Evolutionary conservation across 2,888 invertebrate genomes (phyloP), one percentile per base, ranked within the genome.

Genomic region (Sesamia inferens): DNA sequence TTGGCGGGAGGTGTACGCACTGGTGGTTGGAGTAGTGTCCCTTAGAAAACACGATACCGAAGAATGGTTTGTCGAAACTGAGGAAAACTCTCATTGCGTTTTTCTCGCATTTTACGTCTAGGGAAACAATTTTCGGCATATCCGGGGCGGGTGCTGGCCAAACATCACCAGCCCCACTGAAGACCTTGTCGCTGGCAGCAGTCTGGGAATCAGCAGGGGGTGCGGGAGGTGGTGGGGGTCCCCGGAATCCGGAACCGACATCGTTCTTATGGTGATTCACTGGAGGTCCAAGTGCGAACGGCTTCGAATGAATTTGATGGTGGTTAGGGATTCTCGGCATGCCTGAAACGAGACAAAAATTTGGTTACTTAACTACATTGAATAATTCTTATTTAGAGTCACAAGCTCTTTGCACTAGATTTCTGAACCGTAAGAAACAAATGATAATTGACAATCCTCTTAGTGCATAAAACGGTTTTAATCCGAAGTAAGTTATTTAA

Each of bases 31-130:
- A 98, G 93, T 99, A 99, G 92, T 99, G 98, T 2, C 99, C 99
- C 93, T 99, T 99, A 79, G 98, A 99, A 96, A 99, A 99, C 57
- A 99, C 98, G 66, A 99, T 99, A n/a, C 99, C 99, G 88, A 98
- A 98, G 96, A 99, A 99, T 0, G 99, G 99, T 89, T 99, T 98
- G 89, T 99, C 99, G 90, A 99, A 99, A 82, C 98, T 98, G n/a
- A 99, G 97, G 88, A 98, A 98, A 0, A 99, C 99, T 92, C 99
- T 98, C 99, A 99, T 99, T 72, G 98, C 97, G 89, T 98, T 99
- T 92, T 99, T 99, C 93, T 99, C 99, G 92, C 99, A 99, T 92
- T 99, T 99, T 0, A 99, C 99, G 88, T 99, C 99, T 16, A 99
- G 95, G 0, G 98, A 98, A 14, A 98, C 97, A 78, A 99, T 99